phyloP scores from a whole-genome alignment of 2,888 invertebrate species.

The Mellilla xanthometata region DNA sequence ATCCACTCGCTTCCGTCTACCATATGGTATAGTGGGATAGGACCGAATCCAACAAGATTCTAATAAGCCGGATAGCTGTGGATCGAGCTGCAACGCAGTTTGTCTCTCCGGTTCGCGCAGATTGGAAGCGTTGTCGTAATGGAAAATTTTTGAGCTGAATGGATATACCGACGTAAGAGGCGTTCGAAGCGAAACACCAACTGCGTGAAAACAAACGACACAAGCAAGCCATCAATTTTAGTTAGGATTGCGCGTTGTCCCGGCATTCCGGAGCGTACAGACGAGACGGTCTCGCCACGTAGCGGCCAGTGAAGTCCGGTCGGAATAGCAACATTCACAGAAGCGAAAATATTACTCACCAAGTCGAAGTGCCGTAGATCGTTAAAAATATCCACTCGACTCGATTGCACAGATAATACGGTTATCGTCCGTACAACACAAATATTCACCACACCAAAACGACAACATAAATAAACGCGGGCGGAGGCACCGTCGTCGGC shows the following conservation, averaged over 20 bases:
- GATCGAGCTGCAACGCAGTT: conserved; percentile 2
- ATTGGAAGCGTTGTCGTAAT: conserved; percentile 6
- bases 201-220: conserved; percentile 15
- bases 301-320: conserved; percentile 55
- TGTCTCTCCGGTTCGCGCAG: background rate
- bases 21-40: conserved; percentile 74
- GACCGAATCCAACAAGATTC: conserved; percentile 66
- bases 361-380: conserved; percentile 61
- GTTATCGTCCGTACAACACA: conserved; percentile 80
- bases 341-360: conserved; percentile 65
- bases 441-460: conserved; percentile 81
- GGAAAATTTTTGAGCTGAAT: conserved; percentile 16
- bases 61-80: conserved; percentile 34
- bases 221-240: conserved; percentile 26
- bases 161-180: conserved; percentile 6
- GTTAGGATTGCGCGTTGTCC: conserved; percentile 38
- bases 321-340: conserved; percentile 45
- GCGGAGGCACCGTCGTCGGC: conserved; percentile 59
- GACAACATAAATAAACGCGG: conserved; percentile 80
- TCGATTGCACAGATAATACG: conserved; percentile 79
- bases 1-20: conserved; percentile 69
- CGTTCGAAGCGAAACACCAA: conserved; percentile 10
- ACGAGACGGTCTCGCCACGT: conserved; percentile 68
- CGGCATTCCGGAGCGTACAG: conserved; percentile 57
- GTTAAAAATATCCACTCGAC: conserved; percentile 76